Conservation (phyloP, 1,140 invertebrate species). For the Schlechtendalia chinensis region DNA sequence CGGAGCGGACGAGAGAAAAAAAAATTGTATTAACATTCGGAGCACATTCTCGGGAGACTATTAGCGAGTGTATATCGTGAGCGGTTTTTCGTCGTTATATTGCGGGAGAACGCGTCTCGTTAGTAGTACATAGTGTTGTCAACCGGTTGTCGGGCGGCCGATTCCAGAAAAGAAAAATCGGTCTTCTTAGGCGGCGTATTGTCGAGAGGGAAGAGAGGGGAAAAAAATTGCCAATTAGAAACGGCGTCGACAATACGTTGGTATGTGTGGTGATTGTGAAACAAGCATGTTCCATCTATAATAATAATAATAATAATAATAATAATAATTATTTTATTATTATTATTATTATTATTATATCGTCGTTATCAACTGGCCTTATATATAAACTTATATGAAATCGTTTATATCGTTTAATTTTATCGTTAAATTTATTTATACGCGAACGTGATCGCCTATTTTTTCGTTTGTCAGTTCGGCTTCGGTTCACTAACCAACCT, state of each 20-base stretch:
- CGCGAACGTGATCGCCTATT: too few relatives aligned
- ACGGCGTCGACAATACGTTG: too few relatives aligned
- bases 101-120: constrained; percentile 24
- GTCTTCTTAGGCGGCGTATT: background rate
- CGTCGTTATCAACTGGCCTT: too few relatives aligned
- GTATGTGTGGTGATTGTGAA: background rate
- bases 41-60: constrained; percentile 45
- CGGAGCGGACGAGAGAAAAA: background rate
- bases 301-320: background rate
- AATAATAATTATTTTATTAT: background rate
- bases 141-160: constrained; percentile 34
- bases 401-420: too few relatives aligned
- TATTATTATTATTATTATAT: too few relatives aligned
- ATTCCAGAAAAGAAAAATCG: constrained; percentile 46
- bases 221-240: constrained; percentile 22
- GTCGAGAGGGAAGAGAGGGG: background rate
- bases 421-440: too few relatives aligned
- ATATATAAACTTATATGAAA: too few relatives aligned
- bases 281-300: background rate
- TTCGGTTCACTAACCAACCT: too few relatives aligned
- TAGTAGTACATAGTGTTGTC: constrained; percentile 1
- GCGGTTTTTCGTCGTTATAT: constrained; percentile 37
- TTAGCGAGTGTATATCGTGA: constrained; percentile 27
- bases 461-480: too few relatives aligned
- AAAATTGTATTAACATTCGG: constrained; percentile 41